Evolutionary conservation across 2,888 invertebrate species (phyloP).

Genomic region (Petrophora chlorosata): DNA sequence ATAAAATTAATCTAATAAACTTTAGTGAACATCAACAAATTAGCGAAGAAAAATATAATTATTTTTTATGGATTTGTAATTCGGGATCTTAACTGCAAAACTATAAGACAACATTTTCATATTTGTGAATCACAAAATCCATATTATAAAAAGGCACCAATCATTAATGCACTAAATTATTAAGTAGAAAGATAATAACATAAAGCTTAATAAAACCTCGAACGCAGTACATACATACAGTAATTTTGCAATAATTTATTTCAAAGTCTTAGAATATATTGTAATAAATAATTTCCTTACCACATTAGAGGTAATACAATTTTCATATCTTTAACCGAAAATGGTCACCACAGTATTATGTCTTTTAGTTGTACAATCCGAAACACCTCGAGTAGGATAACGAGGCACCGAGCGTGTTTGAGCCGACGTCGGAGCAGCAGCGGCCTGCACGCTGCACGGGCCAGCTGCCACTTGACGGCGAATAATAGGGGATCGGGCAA

Average conservation of each 20-base stretch:
- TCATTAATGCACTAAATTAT: conserved; percentile 16
- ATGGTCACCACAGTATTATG: neutral
- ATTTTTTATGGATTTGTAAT: neutral
- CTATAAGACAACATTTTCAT: too few relatives aligned
- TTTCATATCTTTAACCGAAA: neutral
- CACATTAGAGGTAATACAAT: conserved; percentile 10
- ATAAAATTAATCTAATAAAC: conserved; percentile 12
- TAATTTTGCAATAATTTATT: neutral
- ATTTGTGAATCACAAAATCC: neutral
- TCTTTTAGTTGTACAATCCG: neutral
- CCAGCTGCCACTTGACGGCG: too few relatives aligned
- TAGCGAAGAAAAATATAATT: conserved; percentile 8
- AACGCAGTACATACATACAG: neutral
- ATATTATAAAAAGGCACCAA: conserved; percentile 16
- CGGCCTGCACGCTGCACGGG: too few relatives aligned
- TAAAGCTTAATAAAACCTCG: conserved; percentile 26
- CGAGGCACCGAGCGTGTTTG: too few relatives aligned
- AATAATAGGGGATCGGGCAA: too few relatives aligned
- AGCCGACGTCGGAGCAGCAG: too few relatives aligned
- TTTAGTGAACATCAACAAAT: conserved; percentile 18
- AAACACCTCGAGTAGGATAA: too few relatives aligned
- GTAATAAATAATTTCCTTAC: conserved; percentile 29
- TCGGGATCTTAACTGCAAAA: too few relatives aligned
- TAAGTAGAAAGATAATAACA: conserved; percentile 18
- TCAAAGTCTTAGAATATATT: conserved; percentile 31